Conservation (phyloP, 2,113 vertebrate species). For the Blennius ocellaris region DNA sequence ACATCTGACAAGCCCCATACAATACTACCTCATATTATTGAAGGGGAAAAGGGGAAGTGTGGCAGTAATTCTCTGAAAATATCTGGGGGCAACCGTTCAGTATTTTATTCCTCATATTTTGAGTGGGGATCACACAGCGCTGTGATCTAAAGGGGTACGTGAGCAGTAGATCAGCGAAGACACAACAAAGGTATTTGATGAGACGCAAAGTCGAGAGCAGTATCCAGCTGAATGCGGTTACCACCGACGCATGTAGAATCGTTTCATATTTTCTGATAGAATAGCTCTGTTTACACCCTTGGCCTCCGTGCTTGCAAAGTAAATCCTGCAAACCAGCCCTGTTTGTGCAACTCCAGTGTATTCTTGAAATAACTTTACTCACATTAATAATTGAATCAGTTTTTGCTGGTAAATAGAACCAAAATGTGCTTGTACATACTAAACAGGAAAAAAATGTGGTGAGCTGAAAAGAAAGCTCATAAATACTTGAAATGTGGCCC, state of each 20-base stretch:
- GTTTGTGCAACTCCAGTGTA: constrained; percentile 38
- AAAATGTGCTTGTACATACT: constrained; percentile 52
- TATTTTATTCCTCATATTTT: constrained; percentile 66
- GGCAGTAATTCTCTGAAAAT: constrained; percentile 75
- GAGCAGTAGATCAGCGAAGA: constrained; percentile 49
- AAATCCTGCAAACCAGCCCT: constrained; percentile 53
- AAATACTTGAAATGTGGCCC: constrained; percentile 58
- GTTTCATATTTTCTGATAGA: constrained; percentile 45
- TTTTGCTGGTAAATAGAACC: constrained; percentile 56
- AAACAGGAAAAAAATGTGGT: constrained; percentile 50
- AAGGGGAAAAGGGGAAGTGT: constrained; percentile 69
- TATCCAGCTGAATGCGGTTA: constrained; percentile 30
- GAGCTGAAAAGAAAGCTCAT: constrained; percentile 41
- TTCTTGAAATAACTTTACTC: constrained; percentile 59
- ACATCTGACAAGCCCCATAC: constrained; percentile 69
- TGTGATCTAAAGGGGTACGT: constrained; percentile 57
- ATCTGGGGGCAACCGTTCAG: constrained; percentile 60
- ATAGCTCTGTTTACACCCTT: constrained; percentile 35
- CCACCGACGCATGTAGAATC: constrained; percentile 25
- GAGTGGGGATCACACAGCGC: constrained; percentile 44
- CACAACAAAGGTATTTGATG: constrained; percentile 67
- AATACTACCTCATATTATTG: constrained; percentile 74
- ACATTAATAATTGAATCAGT: constrained; percentile 68
- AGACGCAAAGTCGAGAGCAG: constrained; percentile 46
- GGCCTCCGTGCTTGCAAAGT: constrained; percentile 17